Conservation (phyloP, 2,113 vertebrate species). For the Tringa solitaria region DNA sequence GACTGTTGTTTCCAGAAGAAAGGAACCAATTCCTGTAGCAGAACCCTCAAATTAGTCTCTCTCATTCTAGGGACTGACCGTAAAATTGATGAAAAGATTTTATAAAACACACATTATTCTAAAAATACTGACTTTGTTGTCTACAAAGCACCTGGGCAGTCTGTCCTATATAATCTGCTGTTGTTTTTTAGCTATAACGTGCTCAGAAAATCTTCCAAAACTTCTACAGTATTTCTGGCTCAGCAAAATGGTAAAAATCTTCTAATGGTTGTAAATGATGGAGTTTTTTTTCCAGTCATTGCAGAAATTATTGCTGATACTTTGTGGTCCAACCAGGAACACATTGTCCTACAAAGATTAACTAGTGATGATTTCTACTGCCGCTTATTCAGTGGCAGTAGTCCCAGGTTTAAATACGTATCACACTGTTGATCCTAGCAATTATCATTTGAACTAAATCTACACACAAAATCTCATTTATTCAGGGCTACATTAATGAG, state of each 20-base stretch:
- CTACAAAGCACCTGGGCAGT: background rate
- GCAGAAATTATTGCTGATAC: conserved; percentile 22
- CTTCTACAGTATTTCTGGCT: conserved; percentile 1
- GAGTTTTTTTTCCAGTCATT: background rate
- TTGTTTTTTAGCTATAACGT: background rate
- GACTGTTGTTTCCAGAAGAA: background rate
- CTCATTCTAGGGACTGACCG: background rate
- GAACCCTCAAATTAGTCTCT: background rate
- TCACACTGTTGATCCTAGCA: conserved; percentile 54
- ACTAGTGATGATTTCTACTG: conserved; percentile 29
- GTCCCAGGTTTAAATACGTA: conserved; percentile 53
- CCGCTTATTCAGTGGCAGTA: conserved; percentile 62
- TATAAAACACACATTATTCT: background rate
- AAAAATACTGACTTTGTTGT: conserved; percentile 12
- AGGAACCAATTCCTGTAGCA: background rate
- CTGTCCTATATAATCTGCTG: background rate
- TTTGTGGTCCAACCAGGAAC: conserved; percentile 4
- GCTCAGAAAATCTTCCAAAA: conserved; percentile 17
- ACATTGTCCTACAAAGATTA: conserved; percentile 46
- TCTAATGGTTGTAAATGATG: background rate
- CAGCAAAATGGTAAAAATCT: background rate
- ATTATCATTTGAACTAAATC: conserved; percentile 34
- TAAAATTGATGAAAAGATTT: background rate
- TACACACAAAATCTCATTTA: conserved; percentile 50
- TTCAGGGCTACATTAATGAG: conserved; percentile 58